Conservation (phyloP, 2,888 invertebrate species). For the Schizotus pectinicornis region DNA sequence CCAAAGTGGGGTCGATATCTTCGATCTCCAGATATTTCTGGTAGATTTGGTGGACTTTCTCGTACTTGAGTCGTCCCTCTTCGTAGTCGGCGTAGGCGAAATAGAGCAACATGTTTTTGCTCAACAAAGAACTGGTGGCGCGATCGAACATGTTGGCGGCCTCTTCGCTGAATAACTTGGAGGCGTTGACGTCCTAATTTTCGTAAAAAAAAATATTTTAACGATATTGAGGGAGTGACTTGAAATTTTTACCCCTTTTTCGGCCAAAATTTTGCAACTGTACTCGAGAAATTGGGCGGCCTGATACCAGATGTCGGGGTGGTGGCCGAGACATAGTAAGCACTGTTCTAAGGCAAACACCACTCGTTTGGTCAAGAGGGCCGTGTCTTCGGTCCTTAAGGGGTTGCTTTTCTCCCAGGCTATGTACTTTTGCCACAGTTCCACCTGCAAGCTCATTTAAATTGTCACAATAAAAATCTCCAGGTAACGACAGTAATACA, state of each 20-base stretch:
- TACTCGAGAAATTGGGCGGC: slow-evolving; percentile 96
- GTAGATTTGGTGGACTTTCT: slow-evolving; percentile 96
- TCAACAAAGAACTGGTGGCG: slow-evolving; percentile 87
- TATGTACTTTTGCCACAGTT: slow-evolving; percentile 99
- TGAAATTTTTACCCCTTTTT: slow-evolving; percentile 81
- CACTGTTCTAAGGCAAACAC: slow-evolving; percentile 99
- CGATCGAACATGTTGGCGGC: slow-evolving; percentile 94
- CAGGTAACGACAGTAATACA: too few relatives aligned
- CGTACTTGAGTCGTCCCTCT: slow-evolving; percentile 94
- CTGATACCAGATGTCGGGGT: slow-evolving; percentile 99
- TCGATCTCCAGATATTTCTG: slow-evolving; percentile 86
- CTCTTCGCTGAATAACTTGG: slow-evolving; percentile 92
- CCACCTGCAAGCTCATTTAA: slow-evolving; percentile 87
- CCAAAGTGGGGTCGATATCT: slow-evolving; percentile 94
- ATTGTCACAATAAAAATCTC: too few relatives aligned
- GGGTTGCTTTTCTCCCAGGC: slow-evolving; percentile 98
- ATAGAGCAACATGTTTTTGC: slow-evolving; percentile 90
- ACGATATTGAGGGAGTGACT: not conserved
- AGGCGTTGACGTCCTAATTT: slow-evolving; percentile 86
- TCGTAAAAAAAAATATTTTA: not conserved
- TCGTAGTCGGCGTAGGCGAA: slow-evolving; percentile 99
- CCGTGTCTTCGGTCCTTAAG: slow-evolving; percentile 93
- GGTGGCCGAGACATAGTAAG: slow-evolving; percentile 93
- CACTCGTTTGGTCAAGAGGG: slow-evolving; percentile 89
- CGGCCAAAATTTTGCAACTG: slow-evolving; percentile 89